Conservation (phyloP, 2,797 vertebrate species). For the Poeciliopsis presidionis region DNA sequence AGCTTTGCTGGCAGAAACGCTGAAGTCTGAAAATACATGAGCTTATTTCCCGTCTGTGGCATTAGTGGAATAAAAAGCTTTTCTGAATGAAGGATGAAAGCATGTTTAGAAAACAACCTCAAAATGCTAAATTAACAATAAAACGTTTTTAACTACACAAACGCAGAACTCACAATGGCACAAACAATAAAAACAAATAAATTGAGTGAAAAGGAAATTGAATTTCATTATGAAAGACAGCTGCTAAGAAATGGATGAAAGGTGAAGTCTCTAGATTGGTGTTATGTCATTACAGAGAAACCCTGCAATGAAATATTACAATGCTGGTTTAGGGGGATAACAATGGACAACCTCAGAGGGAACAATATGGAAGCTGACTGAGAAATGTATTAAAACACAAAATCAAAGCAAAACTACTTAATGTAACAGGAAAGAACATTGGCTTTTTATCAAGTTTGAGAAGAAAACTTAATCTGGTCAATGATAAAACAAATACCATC, state of each 20-base stretch:
- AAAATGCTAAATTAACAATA: background rate
- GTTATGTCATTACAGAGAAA: background rate
- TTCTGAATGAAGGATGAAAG: background rate
- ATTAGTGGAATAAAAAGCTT: background rate
- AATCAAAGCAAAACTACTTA: background rate
- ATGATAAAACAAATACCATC: background rate
- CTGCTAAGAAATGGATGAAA: background rate
- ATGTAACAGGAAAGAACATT: background rate
- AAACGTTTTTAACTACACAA: background rate
- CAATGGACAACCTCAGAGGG: background rate
- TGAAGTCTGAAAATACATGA: background rate
- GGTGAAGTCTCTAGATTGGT: background rate
- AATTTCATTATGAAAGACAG: background rate
- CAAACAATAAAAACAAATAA: background rate
- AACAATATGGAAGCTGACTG: background rate
- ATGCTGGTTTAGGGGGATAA: background rate
- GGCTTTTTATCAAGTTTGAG: background rate
- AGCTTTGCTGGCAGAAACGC: background rate
- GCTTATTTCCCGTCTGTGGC: background rate
- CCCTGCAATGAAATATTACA: background rate
- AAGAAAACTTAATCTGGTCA: background rate
- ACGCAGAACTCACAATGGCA: background rate
- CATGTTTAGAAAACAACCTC: background rate
- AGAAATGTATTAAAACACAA: background rate
- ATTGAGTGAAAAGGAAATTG: background rate